Evolutionary conservation across 2,888 invertebrate species (phyloP).

Genomic region (Acheta domesticus): DNA sequence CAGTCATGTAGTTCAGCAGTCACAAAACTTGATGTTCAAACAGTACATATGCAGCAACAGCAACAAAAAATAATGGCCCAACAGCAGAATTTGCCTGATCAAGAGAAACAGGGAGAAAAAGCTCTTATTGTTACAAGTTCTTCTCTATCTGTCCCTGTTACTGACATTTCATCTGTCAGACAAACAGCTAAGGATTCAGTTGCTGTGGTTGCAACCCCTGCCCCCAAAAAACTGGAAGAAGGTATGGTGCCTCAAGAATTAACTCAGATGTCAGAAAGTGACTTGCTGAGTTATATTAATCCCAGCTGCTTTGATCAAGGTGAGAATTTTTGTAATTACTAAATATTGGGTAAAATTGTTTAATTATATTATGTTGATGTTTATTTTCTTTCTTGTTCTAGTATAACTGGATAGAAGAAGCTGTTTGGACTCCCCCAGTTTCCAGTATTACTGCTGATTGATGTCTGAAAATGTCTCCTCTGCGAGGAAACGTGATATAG

Average conservation of each 20-base stretch:
- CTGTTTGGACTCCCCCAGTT: too few relatives aligned
- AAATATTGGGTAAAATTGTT: not conserved
- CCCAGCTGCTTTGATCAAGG: slow-evolving; percentile 78
- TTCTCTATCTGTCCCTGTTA: slow-evolving; percentile 44
- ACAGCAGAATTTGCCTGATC: not conserved
- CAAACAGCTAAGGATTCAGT: not conserved
- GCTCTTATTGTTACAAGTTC: slow-evolving; percentile 38
- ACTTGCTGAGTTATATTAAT: slow-evolving; percentile 83
- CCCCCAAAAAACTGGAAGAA: slow-evolving; percentile 48
- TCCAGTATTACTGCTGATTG: too few relatives aligned
- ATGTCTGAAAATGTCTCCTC: too few relatives aligned
- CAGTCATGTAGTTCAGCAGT: not conserved
- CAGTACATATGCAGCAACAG: not conserved
- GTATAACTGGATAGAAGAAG: not conserved
- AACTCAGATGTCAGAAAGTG: slow-evolving; percentile 81
- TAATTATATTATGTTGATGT: not conserved
- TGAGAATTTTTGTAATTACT: slow-evolving; percentile 27
- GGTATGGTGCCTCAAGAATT: slow-evolving; percentile 67
- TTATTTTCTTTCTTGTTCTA: not conserved
- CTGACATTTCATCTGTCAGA: slow-evolving; percentile 44
- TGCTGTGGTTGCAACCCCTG: not conserved
- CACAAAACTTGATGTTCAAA: not conserved
- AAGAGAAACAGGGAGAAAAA: too few relatives aligned
- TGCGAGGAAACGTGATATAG: not conserved
- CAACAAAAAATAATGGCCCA: not conserved